Evolutionary conservation across 2,113 vertebrate species (phyloP).

Genomic region (Onychostoma macrolepis): DNA sequence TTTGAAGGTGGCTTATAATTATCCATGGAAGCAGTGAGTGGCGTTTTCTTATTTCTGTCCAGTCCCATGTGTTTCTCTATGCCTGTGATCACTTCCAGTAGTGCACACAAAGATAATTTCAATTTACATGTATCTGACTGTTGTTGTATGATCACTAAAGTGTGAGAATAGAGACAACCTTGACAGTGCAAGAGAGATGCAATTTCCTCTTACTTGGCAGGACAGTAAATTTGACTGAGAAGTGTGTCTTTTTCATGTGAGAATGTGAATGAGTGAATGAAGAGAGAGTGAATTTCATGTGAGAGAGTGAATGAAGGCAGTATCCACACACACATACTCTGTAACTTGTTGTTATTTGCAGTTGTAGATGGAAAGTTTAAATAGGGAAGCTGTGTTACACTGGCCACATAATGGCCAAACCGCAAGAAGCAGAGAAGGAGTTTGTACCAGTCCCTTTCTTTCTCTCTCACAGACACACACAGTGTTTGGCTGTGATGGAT

Average conservation of each 20-base stretch:
- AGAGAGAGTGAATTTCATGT: not conserved
- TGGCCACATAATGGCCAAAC: slow-evolving; percentile 35
- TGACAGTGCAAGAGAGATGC: not conserved
- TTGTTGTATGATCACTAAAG: not conserved
- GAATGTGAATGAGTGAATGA: slow-evolving; percentile 1
- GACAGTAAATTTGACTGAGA: not conserved
- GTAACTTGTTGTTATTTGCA: slow-evolving; percentile 48
- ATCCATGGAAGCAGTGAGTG: slow-evolving; percentile 30
- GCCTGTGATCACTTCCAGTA: not conserved
- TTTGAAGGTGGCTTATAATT: slow-evolving; percentile 51
- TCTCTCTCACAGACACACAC: slow-evolving; percentile 9
- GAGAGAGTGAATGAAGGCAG: slow-evolving; percentile 6
- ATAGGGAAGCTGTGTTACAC: slow-evolving; percentile 27
- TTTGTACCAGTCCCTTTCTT: not conserved
- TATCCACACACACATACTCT: slow-evolving; percentile 1
- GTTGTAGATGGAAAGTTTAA: slow-evolving; percentile 53
- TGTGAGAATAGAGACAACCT: not conserved
- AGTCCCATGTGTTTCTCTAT: slow-evolving; percentile 29
- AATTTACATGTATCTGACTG: not conserved
- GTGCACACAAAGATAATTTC: not conserved
- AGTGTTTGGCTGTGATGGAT: slow-evolving; percentile 13
- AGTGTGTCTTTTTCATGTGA: slow-evolving; percentile 7
- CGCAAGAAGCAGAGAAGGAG: slow-evolving; percentile 27
- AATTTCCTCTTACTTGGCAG: not conserved
- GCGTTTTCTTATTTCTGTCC: slow-evolving; percentile 42